Evolutionary conservation across 92 coral and sea anemone genomes (phyloP), one percentile per base, ranked within the genome.

Genomic region (Actinostola sp.): DNA sequence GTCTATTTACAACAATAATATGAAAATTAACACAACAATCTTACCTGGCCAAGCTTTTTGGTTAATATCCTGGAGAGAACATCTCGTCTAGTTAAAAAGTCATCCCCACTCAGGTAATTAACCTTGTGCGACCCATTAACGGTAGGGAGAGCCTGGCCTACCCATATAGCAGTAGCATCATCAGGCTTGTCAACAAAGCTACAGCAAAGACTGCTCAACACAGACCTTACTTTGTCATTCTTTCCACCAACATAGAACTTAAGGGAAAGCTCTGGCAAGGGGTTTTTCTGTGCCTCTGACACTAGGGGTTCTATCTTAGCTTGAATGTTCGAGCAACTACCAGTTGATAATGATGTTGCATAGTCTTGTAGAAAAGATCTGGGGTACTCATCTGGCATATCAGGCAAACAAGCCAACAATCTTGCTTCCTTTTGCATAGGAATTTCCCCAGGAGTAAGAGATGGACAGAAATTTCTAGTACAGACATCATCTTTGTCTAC

Each of bases 121-220:
- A 80, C 70, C 75, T 39, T 73, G 38, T 85, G 77, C 20, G 61
- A 24, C 1, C 61, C 66, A 56, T 19, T 62, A 30, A 54, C 42
- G 64, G 39, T 75, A 20, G 63, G 25, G n/a, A 35, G 28, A 21
- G 43, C 60, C 53, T 46, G 64, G 25, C 69, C 76, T 28, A 83
- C 31, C 97, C 97, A 90, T 16, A 83, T 29, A 19, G 90, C 92
- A 11, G 80, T 86, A n/a, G 97, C 97, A 45, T 80, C 89, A 19
- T 89, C 75, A 12, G 83, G 76, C 4, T 81, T 58, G 14, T 43
- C 72, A 16, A 77, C 83, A 62, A 80, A 32, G 15, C 82, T 82
- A 55, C 97, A 87, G 8, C 92, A 86, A 46, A 87, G 75, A 70
- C 61, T 75, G 57, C 66, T 48, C 75, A 90, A 15, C 1, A 82